Conservation (phyloP, 2,113 vertebrate genomes). For the Manacus vitellinus region DNA sequence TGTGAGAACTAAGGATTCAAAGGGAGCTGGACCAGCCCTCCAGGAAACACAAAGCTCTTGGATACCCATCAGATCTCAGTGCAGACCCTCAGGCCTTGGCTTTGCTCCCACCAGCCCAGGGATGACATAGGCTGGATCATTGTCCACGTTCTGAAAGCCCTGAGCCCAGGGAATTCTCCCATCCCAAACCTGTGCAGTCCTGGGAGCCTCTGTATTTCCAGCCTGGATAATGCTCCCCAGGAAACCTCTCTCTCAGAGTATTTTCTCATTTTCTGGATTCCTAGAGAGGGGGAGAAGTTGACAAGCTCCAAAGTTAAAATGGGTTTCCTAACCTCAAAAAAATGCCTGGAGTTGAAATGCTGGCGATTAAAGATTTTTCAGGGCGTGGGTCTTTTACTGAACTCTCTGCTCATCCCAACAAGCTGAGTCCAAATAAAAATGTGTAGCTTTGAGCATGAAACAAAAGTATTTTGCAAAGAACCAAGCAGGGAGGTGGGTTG, state of each 20-base stretch:
- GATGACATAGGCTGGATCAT: rapidly evolving
- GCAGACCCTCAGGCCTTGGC: not conserved
- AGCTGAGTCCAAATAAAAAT: not conserved
- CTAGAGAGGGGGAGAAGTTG: constrained; percentile 28
- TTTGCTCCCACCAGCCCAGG: not conserved
- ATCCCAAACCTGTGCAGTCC: not conserved
- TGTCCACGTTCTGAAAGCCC: rapidly evolving
- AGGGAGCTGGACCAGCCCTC: not conserved
- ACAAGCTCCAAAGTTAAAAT: not conserved
- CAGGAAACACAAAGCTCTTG: not conserved
- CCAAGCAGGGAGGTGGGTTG: not conserved
- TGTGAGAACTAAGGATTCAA: not conserved
- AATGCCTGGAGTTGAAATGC: constrained; percentile 22
- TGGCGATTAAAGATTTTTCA: not conserved
- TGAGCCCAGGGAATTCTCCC: not conserved
- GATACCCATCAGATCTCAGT: rapidly evolving
- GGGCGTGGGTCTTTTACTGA: constrained; percentile 26
- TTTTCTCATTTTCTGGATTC: constrained; percentile 10
- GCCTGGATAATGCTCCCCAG: not conserved
- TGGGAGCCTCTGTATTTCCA: not conserved
- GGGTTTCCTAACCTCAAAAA: constrained; percentile 52
- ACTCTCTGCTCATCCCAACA: constrained; percentile 21
- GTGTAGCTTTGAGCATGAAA: not conserved
- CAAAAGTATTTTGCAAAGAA: not conserved
- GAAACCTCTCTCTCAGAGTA: not conserved